These are phyloP conservation scores for Scaptomyza flava DNA, from an alignment of 2,888 invertebrate species.

Conservation along the genomic window DNA sequence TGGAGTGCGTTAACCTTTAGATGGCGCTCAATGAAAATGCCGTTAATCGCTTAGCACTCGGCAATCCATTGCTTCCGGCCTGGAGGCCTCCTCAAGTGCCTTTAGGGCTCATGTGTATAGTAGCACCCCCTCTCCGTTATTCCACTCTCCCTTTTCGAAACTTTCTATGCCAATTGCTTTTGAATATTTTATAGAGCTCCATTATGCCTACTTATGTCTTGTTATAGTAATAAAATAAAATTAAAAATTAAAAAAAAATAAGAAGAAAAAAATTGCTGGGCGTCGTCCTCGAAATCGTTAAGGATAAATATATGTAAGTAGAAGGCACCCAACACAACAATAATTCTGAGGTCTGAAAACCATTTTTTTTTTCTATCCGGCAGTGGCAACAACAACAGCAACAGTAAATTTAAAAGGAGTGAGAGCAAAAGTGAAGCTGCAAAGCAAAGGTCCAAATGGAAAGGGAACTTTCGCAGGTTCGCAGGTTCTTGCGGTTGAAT, in stretches of 20 bases:
- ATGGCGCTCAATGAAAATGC: conserved; percentile 46
- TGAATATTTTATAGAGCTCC: conserved; percentile 81
- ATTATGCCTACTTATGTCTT: conserved; percentile 82
- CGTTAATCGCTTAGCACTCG: conserved; percentile 73
- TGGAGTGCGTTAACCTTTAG: conserved; percentile 74
- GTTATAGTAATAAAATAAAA: conserved; percentile 83
- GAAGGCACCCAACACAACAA: conserved; percentile 16
- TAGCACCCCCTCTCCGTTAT: background rate
- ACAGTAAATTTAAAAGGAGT: conserved; percentile 21
- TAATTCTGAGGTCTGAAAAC: conserved; percentile 46
- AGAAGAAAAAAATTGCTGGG: conserved; percentile 5
- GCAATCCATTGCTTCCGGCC: conserved; percentile 22
- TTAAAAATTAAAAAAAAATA: conserved; percentile 66
- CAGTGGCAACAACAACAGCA: conserved; percentile 25
- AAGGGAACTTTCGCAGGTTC: background rate
- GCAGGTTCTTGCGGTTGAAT: conserved; percentile 11
- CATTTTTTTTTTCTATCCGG: conserved; percentile 42
- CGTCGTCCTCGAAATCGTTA: conserved; percentile 58
- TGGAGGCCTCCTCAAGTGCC: conserved; percentile 13
- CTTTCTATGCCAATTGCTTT: conserved; percentile 79
- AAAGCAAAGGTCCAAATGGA: conserved; percentile 14
- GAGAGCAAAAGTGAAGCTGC: conserved; percentile 33
- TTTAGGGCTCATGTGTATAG: conserved; percentile 32
- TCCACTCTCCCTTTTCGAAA: conserved; percentile 23
- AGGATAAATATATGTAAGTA: conserved; percentile 50